A percentile compares a stretch with the other conserved stretches of the same genome.
phyloP scores from a whole-genome alignment of 1,140 invertebrate genomes.

The Oppia nitens region DNA sequence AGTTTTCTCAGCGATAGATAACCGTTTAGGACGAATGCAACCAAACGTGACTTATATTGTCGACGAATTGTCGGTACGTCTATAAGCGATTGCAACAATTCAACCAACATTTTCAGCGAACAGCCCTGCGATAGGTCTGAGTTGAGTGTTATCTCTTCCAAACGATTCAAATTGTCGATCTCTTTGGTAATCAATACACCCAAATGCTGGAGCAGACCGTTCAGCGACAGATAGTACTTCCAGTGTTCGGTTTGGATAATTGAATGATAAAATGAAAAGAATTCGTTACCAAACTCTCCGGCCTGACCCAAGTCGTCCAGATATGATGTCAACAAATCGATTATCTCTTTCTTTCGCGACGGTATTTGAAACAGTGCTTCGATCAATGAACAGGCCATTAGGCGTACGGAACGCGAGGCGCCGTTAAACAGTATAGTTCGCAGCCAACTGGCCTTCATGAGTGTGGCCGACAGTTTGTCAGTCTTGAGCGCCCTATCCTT shows the following conservation, averaged over 20 bases:
- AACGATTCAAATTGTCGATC: constrained; percentile 61
- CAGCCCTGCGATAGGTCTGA: constrained; percentile 85
- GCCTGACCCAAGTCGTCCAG: constrained; percentile 61
- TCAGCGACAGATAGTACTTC: constrained; percentile 62
- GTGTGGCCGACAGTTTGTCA: not conserved
- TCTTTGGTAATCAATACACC: constrained; percentile 69
- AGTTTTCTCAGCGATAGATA: constrained; percentile 76
- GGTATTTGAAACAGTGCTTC: constrained; percentile 48
- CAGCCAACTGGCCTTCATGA: constrained; percentile 51
- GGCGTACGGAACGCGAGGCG: constrained; percentile 65
- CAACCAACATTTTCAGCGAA: constrained; percentile 66
- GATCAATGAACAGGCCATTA: constrained; percentile 72
- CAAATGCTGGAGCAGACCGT: constrained; percentile 61
- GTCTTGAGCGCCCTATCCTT: constrained; percentile 24
- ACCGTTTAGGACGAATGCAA: constrained; percentile 76
- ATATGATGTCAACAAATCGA: constrained; percentile 73
- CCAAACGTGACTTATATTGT: constrained; percentile 70
- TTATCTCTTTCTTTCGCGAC: constrained; percentile 34
- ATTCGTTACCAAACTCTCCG: constrained; percentile 82
- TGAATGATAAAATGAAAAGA: constrained; percentile 63
- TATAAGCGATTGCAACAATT: constrained; percentile 58
- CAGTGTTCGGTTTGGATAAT: constrained; percentile 52
- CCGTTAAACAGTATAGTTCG: constrained; percentile 75
- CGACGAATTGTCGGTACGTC: constrained; percentile 50
- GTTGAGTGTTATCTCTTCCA: constrained; percentile 77